Base-by-base conservation (phyloP, 2,888 invertebrate genomes). In the Chaetogeoica ovagalla region DNA sequence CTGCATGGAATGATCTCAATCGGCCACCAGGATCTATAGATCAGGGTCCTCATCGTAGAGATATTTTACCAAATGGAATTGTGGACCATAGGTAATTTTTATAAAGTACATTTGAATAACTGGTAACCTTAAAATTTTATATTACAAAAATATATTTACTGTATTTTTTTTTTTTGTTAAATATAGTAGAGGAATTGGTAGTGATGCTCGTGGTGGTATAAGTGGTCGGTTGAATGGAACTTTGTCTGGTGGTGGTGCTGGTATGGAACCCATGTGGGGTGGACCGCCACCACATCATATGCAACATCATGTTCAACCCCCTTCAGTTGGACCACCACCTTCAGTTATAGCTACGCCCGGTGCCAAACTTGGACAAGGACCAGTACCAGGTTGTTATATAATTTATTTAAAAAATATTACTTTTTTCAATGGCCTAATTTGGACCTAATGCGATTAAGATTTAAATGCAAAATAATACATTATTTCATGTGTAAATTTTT, bases 161-260 rank as follows among this genome's bases (percentile, higher is more conserved):
- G n/a, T 55, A 17, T 52, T 71, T 48, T 72, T 17, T 23, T 71
- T 65, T 11, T 21, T 72, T 60, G 5, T 48, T 8, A 19, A 74
- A 30, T 30, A 30, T 30, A 82, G 48, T 79, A 83, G 84, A 82
- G 88, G 89, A 82, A 87, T 90, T 66, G 89, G 89, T 85, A 89
- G 90, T 62, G 90, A 90, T 83, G 83, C 84, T 86, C 91, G 91
- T 0, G 89, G 91, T 69, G 94, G 94, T 70, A 94, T 94, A 84
- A 94, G 94, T 19, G 94, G 94, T 21, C 89, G 94, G 17, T 89
- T 94, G 81, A 94, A 94, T 85, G 94, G 94, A 39, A 71, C 83
- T 39, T 72, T 79, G 23, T 63, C 70, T 65, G 63, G 79, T 15
- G 79, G 70, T 23, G 73, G 71, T 57, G 73, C 65, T 1, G 91